Conservation (phyloP, 2,797 vertebrate genomes). For the Synanceia verrucosa region DNA sequence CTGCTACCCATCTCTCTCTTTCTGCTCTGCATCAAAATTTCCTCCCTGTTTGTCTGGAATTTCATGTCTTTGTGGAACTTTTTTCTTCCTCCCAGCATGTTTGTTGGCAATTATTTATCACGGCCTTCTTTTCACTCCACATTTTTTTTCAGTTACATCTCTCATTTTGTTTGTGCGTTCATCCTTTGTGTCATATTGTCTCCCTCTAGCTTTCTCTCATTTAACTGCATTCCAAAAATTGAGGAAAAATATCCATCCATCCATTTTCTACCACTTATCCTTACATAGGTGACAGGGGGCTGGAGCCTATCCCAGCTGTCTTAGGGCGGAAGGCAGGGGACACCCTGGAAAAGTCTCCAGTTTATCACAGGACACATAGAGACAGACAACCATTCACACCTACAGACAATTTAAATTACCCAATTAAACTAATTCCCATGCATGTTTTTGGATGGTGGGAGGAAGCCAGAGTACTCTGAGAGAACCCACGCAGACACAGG, state of each 20-base stretch:
- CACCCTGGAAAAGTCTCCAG: too few relatives aligned
- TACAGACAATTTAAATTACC: too few relatives aligned
- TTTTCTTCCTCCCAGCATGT: neutral
- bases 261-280: too few relatives aligned
- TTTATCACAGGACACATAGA: too few relatives aligned
- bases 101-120: neutral
- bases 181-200: neutral
- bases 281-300: too few relatives aligned
- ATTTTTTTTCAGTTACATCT: neutral
- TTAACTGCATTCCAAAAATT: neutral
- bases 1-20: neutral
- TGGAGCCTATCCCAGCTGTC: too few relatives aligned
- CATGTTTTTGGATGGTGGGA: too few relatives aligned
- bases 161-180: neutral
- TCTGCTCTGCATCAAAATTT: neutral
- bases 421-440: too few relatives aligned
- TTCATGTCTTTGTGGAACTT: conserved; percentile 8
- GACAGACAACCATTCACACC: too few relatives aligned
- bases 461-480: too few relatives aligned
- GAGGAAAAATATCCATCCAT: neutral
- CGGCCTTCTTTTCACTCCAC: neutral
- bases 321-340: too few relatives aligned
- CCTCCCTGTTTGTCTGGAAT: conserved; percentile 10
- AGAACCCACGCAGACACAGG: too few relatives aligned
- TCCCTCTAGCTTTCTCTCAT: neutral